Base-by-base conservation (phyloP, 2,113 vertebrate genomes). In the Callaeas wilsoni region DNA sequence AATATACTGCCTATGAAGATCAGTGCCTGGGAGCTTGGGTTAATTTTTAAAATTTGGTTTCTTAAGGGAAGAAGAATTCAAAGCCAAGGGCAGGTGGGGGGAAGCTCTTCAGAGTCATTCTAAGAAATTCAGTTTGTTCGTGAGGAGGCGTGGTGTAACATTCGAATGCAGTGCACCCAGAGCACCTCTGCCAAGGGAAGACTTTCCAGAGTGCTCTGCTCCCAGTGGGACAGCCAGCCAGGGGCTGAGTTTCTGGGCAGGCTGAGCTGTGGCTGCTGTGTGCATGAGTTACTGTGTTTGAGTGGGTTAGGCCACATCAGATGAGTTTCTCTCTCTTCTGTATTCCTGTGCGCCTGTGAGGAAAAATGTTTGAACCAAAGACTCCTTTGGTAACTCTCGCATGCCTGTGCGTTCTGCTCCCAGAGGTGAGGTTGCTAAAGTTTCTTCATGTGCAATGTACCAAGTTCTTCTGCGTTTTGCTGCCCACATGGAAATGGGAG, bases 11-110 rank as follows among this genome's bases (percentile, higher is more conserved):
- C 56, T 84, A 9, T 78, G 69, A 68, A 35, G 41, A 91, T 67
- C 30, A 41, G n/a, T 77, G 63, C n/a, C 68, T 62, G 26, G 64
- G 42, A 95, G 27, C 52, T 87, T 84, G 47, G 64, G 39, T 75
- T 70, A 74, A 75, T 95, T 77, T 84, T 22, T 59, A 44, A 62
- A 71, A 89, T 82, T 78, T 71, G 19, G 35, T 63, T 94, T 96
- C 77, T 91, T 73, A 71, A 56, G 87, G 69, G 69, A 87, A 67
- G 39, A 2, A 6, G 49, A 63, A 87, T 64, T 91, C 56, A 75
- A 63, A 89, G 44, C n/a, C 92, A 87, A 47, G 42, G 56, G 27
- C 39, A 47, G 13, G 21, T 65, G 37, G 30, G 26, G 55, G 21
- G 7, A 56, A 79, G 19, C 41, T 15, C 8, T 39, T 68, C 49